Conservation (phyloP, 1,140 invertebrate species). For the Agrypnia vestita region DNA sequence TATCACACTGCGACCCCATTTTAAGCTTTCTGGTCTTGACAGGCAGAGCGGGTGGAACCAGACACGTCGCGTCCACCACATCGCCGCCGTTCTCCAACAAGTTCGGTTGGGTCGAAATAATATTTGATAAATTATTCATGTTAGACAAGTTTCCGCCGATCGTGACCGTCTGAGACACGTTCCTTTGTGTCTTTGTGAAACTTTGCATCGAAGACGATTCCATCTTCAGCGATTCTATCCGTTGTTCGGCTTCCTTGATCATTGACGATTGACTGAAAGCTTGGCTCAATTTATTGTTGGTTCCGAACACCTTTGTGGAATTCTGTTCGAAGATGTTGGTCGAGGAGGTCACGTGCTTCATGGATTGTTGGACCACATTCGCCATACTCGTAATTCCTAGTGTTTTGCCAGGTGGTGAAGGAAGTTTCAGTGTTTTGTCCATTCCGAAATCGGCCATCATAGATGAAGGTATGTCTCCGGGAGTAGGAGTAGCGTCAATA, state of each 20-base stretch:
- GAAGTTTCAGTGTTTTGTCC: conserved; percentile 38
- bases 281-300: conserved; percentile 47
- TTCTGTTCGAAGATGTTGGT: conserved; percentile 54
- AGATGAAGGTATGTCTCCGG: conserved; percentile 49
- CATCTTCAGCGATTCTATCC: conserved; percentile 63
- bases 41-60: conserved; percentile 69
- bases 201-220: conserved; percentile 75
- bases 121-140: conserved; percentile 13
- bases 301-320: conserved; percentile 36
- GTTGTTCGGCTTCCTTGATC: conserved; percentile 62
- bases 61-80: conserved; percentile 24
- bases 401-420: conserved; percentile 39
- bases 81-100: conserved; percentile 46
- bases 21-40: conserved; percentile 66
- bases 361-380: conserved; percentile 53
- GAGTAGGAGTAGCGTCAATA: conserved; percentile 58
- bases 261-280: conserved; percentile 72
- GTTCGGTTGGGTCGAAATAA: conserved; percentile 25
- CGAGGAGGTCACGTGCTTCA: conserved; percentile 53
- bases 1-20: conserved; percentile 48
- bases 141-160: conserved; percentile 45
- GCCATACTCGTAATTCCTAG: conserved; percentile 40
- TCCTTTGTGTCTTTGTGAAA: conserved; percentile 69
- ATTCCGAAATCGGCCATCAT: conserved; percentile 43
- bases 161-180: conserved; percentile 37